phyloP scores from a whole-genome alignment of 2,113 vertebrate species.

The Gracilinanus agilis region DNA sequence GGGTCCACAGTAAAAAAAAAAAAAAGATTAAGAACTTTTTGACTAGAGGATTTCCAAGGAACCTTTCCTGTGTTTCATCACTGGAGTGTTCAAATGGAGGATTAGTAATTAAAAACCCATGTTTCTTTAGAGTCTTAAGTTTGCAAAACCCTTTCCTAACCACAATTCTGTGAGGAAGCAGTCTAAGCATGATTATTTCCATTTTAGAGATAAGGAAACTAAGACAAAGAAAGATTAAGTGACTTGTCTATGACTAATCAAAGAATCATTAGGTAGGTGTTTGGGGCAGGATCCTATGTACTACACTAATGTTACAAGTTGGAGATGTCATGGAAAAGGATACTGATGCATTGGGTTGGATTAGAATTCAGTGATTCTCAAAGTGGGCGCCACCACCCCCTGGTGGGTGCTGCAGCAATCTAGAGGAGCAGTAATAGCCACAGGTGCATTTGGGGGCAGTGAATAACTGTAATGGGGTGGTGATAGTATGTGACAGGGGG shows the following conservation, averaged over 20 bases:
- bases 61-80: neutral
- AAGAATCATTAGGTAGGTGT: neutral
- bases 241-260: neutral
- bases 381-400: too few species aligned
- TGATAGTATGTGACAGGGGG: too few species aligned
- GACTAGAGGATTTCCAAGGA: neutral
- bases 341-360: neutral
- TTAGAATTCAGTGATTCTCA: too few species aligned
- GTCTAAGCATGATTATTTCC: neutral
- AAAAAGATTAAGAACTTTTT: neutral
- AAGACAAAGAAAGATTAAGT: neutral
- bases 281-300: neutral
- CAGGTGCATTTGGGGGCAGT: too few species aligned
- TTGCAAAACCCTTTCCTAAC: neutral
- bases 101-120: neutral
- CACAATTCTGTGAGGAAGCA: neutral
- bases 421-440: too few species aligned
- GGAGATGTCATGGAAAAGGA: neutral
- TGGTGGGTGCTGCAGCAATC: too few species aligned
- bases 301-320: neutral
- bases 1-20: neutral
- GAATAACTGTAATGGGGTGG: too few species aligned
- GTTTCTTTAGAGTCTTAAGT: neutral
- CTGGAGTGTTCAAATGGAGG: neutral
- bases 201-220: neutral